Evolutionary conservation across 64 coral and sea anemone genomes (phyloP), one percentile per base, ranked within the genome.

Genomic region (Dendronephthya gigantea): DNA sequence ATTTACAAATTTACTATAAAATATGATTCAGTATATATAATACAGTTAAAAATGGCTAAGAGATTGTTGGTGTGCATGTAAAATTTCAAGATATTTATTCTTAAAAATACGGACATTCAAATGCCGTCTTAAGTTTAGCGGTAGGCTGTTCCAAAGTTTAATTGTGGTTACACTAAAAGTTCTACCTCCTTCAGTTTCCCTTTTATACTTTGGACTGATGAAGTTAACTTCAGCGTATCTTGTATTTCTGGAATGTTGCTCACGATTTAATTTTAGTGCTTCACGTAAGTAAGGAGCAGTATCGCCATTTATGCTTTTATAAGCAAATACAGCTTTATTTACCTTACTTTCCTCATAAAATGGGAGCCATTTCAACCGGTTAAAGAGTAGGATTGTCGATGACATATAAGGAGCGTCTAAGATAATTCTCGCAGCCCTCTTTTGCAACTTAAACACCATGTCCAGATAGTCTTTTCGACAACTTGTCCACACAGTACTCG

Each of bases 301-400:
- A 3, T 66, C 58, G 58, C 58, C 58, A 66, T 66, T 66, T 66
- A 66, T 66, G 58, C 58, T 66, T 17, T 66, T 66, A 6, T 7
- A 66, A 66, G 58, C 58, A 66, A 66, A 66, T 66, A 66, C 58
- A 66, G 58, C 58, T 66, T 66, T 66, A 66, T 66, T 66, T 66
- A 66, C 41, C 11, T 45, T 45, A 45, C 41, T 45, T 45, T 45
- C 41, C 11, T 45, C 41, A 45, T 45, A 45, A 45, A 45, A 45
- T 45, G 41, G 41, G 41, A 45, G 41, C 41, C 41, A 45, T 45
- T 45, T 45, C 41, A 45, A 45, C 41, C 41, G 41, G 41, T 45
- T 45, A 11, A 45, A 45, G 41, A 45, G 41, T 45, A 6, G 41
- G 41, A 45, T 45, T 45, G 41, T 45, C 11, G 41, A 45, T 45